Conservation (phyloP, 2,113 vertebrate genomes). For the Rhagologus leucostigma region DNA sequence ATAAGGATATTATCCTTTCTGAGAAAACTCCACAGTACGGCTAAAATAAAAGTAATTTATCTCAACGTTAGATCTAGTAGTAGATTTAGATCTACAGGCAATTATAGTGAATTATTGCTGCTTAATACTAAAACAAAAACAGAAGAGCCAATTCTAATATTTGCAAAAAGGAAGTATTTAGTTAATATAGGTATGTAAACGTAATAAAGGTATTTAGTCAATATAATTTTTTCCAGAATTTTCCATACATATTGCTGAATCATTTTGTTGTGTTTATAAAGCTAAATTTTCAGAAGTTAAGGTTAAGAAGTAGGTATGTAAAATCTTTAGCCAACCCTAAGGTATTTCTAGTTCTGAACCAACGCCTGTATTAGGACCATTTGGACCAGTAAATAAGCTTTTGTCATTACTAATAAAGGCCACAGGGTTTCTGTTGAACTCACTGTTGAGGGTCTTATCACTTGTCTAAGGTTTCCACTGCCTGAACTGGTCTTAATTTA, state of each 20-base stretch:
- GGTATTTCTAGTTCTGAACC: background rate
- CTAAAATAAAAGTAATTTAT: background rate
- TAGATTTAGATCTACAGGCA: background rate
- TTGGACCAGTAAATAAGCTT: background rate
- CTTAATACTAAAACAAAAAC: background rate
- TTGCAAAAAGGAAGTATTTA: background rate
- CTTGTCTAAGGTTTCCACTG: background rate
- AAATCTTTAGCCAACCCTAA: background rate
- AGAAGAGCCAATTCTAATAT: background rate
- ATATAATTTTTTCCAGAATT: background rate
- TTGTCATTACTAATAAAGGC: background rate
- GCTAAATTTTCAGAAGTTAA: background rate
- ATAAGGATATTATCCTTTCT: background rate
- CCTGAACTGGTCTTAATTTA: background rate
- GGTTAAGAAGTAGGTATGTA: background rate
- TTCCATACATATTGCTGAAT: background rate
- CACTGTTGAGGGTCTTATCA: background rate
- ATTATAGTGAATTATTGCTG: background rate
- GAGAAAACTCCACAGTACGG: background rate
- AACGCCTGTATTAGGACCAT: background rate
- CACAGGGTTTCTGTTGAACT: background rate
- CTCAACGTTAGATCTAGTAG: accelerated
- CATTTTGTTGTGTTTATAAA: background rate
- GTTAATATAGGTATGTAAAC: background rate
- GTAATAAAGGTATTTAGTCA: background rate